Conservation (phyloP, 2,888 invertebrate genomes). For the Cheilosia variabilis region DNA sequence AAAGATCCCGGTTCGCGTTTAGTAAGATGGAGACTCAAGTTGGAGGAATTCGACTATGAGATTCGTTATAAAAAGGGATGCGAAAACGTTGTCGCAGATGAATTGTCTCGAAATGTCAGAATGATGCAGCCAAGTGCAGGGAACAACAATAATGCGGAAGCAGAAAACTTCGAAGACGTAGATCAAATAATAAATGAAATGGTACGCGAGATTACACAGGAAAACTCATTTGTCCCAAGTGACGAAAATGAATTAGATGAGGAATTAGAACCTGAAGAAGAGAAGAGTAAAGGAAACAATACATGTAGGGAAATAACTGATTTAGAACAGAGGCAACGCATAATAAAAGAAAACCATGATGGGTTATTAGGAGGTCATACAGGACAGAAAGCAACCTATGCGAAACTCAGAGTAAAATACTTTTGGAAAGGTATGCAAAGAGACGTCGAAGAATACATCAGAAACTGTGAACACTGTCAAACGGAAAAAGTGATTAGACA, state of each 20-base stretch:
- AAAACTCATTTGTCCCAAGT: slow-evolving; percentile 1
- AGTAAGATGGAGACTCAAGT: slow-evolving; percentile 79
- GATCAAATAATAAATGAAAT: slow-evolving; percentile 1
- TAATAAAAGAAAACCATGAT: slow-evolving; percentile 48
- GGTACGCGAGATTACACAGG: neutral
- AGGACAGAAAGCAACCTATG: slow-evolving; percentile 50
- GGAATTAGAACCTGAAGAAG: slow-evolving; percentile 7
- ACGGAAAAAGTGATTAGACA: slow-evolving; percentile 35
- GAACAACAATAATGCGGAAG: neutral
- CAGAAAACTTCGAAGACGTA: slow-evolving; percentile 1
- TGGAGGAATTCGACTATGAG: slow-evolving; percentile 78
- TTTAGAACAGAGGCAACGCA: slow-evolving; percentile 30
- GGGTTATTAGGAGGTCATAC: slow-evolving; percentile 49
- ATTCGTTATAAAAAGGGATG: no score
- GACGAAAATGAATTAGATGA: slow-evolving; percentile 9
- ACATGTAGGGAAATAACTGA: slow-evolving; percentile 4
- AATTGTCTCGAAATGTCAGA: slow-evolving; percentile 48
- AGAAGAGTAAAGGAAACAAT: slow-evolving; percentile 21
- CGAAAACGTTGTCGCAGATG: slow-evolving; percentile 48
- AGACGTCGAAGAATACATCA: slow-evolving; percentile 27
- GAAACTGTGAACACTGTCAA: slow-evolving; percentile 35
- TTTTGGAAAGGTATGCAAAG: slow-evolving; percentile 30
- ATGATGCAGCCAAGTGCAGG: slow-evolving; percentile 9
- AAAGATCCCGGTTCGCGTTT: slow-evolving; percentile 81
- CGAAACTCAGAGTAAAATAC: slow-evolving; percentile 23